phyloP scores from a whole-genome alignment of 1,140 invertebrate genomes.

The Apis dorsata region DNA sequence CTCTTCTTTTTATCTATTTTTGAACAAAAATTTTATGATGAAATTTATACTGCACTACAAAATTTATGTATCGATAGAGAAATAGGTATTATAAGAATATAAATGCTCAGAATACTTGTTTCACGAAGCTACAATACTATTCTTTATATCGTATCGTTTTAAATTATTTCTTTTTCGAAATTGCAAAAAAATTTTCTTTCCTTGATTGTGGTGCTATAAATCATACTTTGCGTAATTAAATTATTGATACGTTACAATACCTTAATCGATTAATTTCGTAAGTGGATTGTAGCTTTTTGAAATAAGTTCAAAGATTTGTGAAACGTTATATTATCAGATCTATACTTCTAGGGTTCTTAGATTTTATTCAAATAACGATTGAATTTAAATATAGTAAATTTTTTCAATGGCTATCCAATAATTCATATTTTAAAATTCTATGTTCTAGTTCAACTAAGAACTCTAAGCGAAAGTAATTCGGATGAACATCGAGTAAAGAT shows the following conservation, averaged over 20 bases:
- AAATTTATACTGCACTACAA: constrained; percentile 1
- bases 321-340: constrained; percentile 8
- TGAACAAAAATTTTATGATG: not conserved
- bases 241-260: not conserved
- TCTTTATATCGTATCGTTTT: not conserved
- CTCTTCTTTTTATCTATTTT: constrained; percentile 2
- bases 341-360: constrained; percentile 8
- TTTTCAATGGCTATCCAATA: not conserved
- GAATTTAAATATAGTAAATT: not conserved
- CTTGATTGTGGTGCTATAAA: no score
- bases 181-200: not conserved
- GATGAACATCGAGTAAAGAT: not conserved
- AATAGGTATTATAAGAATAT: not conserved
- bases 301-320: constrained; percentile 19
- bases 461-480: constrained; percentile 5
- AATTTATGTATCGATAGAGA: not conserved
- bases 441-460: not conserved
- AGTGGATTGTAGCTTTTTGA: constrained; percentile 4
- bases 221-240: not conserved
- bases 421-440: not conserved
- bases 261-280: not conserved
- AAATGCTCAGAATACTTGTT: constrained; percentile 24
- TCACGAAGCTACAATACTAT: constrained; percentile 20
- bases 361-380: not conserved
- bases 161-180: not conserved